A percentile compares a stretch with the other conserved stretches of the same genome.
These are phyloP conservation scores for Cyclura pinguis DNA, from an alignment of 2,797 vertebrate species.

Conservation along the genomic window DNA sequence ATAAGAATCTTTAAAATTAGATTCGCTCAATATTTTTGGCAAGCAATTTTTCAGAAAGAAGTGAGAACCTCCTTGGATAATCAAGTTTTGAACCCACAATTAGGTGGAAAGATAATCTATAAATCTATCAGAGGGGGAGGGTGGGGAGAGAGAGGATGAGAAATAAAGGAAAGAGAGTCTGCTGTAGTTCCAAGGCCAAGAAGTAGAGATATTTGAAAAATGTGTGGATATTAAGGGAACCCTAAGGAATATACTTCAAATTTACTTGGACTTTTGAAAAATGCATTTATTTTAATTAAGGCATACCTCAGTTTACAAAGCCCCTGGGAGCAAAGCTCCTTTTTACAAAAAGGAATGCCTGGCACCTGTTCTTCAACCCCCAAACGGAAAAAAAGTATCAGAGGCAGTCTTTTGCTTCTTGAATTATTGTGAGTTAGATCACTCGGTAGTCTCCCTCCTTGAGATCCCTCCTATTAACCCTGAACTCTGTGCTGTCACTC, in stretches of 20 bases:
- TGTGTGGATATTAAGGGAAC: not conserved
- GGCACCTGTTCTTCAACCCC: too few species aligned
- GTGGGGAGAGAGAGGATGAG: not conserved
- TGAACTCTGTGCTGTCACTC: too few species aligned
- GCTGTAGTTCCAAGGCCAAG: not conserved
- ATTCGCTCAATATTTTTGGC: not conserved
- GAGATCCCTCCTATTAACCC: too few species aligned
- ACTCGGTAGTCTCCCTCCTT: too few species aligned
- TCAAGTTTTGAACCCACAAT: not conserved
- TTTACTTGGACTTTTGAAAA: not conserved
- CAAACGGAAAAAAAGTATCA: too few species aligned
- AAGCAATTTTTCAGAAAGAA: not conserved
- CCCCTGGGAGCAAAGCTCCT: too few species aligned
- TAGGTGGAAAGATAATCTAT: not conserved
- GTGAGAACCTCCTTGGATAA: not conserved
- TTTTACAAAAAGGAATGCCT: too few species aligned
- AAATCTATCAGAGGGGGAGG: not conserved
- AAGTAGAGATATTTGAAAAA: not conserved
- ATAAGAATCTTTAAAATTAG: conserved; percentile 4
- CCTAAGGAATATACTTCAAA: not conserved
- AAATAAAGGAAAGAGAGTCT: not conserved
- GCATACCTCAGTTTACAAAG: too few species aligned
- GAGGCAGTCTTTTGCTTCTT: too few species aligned
- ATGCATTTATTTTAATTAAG: too few species aligned
- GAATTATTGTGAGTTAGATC: too few species aligned